Evolutionary conservation across 1,140 invertebrate species (phyloP).

Genomic region (Ooceraea biroi): DNA sequence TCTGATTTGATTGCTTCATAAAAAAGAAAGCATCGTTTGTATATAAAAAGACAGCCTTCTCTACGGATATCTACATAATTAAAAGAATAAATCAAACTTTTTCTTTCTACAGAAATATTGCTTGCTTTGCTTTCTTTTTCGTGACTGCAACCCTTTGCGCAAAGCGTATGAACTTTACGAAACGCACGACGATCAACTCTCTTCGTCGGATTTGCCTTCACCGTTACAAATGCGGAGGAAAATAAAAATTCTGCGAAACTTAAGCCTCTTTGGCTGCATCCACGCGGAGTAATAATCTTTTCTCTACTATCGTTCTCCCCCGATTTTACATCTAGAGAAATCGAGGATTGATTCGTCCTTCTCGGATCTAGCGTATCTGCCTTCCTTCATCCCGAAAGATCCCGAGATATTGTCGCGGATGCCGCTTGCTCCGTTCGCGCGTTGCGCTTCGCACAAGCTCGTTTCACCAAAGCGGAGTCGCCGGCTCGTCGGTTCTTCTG

Average conservation of each 20-base stretch:
- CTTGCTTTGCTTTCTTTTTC: constrained; percentile 1
- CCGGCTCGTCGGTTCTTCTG: constrained; percentile 56
- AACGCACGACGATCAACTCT: background rate
- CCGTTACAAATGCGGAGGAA: background rate
- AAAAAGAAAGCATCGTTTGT: constrained; percentile 2
- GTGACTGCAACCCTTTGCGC: constrained; percentile 28
- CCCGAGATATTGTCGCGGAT: constrained; percentile 19
- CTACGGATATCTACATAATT: background rate
- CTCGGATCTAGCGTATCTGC: background rate
- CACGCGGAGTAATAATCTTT: background rate
- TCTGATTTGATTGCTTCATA: background rate
- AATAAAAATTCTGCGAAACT: background rate
- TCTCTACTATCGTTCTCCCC: background rate
- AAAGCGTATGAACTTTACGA: constrained; percentile 44
- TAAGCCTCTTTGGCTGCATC: background rate
- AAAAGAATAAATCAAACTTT: background rate
- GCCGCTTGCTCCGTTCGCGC: background rate
- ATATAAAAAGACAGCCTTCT: background rate
- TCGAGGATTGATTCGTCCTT: constrained; percentile 2
- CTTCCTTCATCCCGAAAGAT: constrained; percentile 29
- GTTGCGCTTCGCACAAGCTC: constrained; percentile 61
- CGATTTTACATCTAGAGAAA: background rate
- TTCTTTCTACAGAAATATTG: background rate
- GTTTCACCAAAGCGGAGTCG: constrained; percentile 31
- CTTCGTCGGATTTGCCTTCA: background rate